Conservation (phyloP, 1,140 invertebrate genomes). For the Drosophila bocki region DNA sequence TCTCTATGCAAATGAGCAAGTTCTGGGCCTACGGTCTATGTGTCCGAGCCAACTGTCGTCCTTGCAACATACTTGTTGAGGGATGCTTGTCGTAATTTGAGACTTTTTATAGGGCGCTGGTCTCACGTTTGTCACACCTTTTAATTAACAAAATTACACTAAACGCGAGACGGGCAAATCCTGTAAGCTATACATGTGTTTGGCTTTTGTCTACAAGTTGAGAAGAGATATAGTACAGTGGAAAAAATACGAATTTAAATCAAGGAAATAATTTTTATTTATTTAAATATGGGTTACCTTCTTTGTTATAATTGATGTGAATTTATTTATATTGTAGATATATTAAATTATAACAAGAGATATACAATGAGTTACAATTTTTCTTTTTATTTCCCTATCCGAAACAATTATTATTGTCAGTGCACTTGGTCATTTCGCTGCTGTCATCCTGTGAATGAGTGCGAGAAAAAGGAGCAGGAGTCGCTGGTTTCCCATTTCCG, state of each 20-base stretch:
- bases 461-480: constrained; percentile 20
- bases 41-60: constrained; percentile 35
- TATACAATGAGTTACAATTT: too few relatives aligned
- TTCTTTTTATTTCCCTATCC: not conserved
- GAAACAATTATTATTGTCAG: not conserved
- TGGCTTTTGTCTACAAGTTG: not conserved
- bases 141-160: constrained; percentile 71
- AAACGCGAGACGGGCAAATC: constrained; percentile 9
- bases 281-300: not conserved
- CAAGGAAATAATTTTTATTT: not conserved
- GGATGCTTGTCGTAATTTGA: constrained; percentile 56
- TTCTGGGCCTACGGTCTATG: constrained; percentile 14
- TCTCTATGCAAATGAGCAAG: constrained; percentile 62
- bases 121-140: constrained; percentile 58
- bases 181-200: constrained; percentile 21
- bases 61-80: constrained; percentile 28
- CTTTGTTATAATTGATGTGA: too few relatives aligned
- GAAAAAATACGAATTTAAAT: not conserved
- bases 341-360: too few relatives aligned
- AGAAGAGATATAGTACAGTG: not conserved
- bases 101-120: constrained; percentile 32
- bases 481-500: constrained; percentile 44
- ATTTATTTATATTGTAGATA: not conserved
- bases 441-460: constrained; percentile 35
- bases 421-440: constrained; percentile 47